These are phyloP conservation scores for Daphoenositta chrysoptera DNA, from an alignment of 2,113 vertebrate species.

Conservation along the genomic window DNA sequence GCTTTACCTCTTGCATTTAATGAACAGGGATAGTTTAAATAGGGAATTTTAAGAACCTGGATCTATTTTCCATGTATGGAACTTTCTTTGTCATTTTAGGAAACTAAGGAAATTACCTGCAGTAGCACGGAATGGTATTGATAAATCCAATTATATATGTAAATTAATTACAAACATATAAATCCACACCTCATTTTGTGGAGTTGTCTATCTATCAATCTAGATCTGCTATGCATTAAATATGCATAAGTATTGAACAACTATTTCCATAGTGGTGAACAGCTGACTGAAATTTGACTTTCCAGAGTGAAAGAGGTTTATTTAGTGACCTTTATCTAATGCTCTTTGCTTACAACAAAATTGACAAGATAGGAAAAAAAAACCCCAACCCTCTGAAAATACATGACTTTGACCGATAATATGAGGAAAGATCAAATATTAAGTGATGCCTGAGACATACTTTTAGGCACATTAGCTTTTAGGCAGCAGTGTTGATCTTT, in stretches of 20 bases:
- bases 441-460: neutral
- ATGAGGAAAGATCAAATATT: neutral
- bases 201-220: neutral
- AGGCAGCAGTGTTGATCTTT: neutral
- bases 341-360: neutral
- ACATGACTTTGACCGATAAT: accelerated
- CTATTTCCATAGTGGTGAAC: neutral
- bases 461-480: neutral
- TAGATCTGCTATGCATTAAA: neutral
- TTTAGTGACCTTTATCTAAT: neutral
- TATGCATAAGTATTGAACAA: neutral
- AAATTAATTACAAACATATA: neutral
- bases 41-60: neutral
- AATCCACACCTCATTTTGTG: neutral
- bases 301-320: neutral
- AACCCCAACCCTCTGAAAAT: neutral
- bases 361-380: neutral
- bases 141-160: neutral
- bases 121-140: neutral
- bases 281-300: neutral
- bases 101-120: neutral
- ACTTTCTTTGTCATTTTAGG: neutral
- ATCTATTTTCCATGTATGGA: neutral
- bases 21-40: neutral
- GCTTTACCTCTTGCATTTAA: neutral